Base-by-base conservation (phyloP, 2,113 vertebrate genomes). In the Saccopteryx bilineata region DNA sequence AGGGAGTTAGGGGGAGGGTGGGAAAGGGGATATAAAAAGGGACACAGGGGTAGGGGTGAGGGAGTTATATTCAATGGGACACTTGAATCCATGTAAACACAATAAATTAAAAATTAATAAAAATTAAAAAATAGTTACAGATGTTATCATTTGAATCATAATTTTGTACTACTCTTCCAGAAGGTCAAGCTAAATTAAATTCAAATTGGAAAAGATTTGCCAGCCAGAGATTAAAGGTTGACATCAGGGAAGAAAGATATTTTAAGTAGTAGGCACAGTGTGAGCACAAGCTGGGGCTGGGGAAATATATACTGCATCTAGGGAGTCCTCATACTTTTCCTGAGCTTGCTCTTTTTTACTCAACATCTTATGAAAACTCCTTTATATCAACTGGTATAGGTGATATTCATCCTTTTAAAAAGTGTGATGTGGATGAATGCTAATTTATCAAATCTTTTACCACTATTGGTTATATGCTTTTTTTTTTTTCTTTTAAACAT, bases 81-180 rank as follows among this genome's bases (percentile, higher is more conserved):
- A 39, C 39, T 39, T 39, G 39, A 39, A 39, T 39, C 39, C 39
- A 39, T 39, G 39, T 39, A 39, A 39, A 39, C 39, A 39, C 39
- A 39, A 39, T 39, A 39, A 39, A 39, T 39, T 39, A 39, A 39
- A 39, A 39, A 39, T 39, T 39, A 39, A 39, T 39, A 39, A 39
- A 39, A 39, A 39, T 39, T 39, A 39, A 39, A 39, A 87, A 91
- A 66, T 54, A 9, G 7, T 60, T 84, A 79, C n/a, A 21, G 1
- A 74, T 87, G 79, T 83, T 83, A 28, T 50, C 87, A 72, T 94
- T 93, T 82, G 56, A 94, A 85, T 84, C 19, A 75, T 87, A 75
- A 10, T 87, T 91, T 95, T 95, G 3, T 87, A 71, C 1, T 56
- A 1, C 31, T 85, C 26, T 74, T 92, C 65, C 39, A 60, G 90